Evolutionary conservation across 1,140 invertebrate genomes (phyloP), one percentile per base, ranked within the genome.

Genomic region (Hirudo medicinalis): DNA sequence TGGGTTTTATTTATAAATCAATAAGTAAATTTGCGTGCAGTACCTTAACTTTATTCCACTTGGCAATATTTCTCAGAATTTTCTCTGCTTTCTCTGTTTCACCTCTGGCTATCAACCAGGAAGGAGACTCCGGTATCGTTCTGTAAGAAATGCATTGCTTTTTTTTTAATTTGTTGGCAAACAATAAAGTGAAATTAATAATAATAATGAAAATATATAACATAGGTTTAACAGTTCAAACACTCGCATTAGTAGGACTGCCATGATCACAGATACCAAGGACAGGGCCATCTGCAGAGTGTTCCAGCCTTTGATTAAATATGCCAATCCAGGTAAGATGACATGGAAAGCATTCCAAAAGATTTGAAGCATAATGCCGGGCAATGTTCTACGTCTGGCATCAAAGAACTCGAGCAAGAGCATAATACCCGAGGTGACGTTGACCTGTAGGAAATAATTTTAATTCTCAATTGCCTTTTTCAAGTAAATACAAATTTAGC

Each of bases 401-500:
- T 70, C 69, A 19, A 70, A 70, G 20, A 70, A 27, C 22, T 70
- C 69, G 0, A 70, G 29, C 6, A 29, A 54, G 27, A 70, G 27
- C 43, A 43, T 53, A 40, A 54, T 8, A 25, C 69, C 69, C 6
- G 69, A 70, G 2, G 22, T 53, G 27, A 29, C 3, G 69, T 54
- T 55, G 11, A 22, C 49, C 69, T 70, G 43, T 4, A 32, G 27
- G 17, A 63, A 60, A 27, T 27, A n/a, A 15, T 60, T 27, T 22
- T n/a, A n/a, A 60, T 6, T 27, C 4, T 27, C n/a, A 60, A 15
- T 60, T 22, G 4, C 29, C 3, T 63, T n/a, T 11, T 32, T 63
- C 19, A 5, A 63, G 1, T 32, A 63, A 63, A 63, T 13, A 25
- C 8, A 63, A 49, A 13, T 49, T 49, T 49, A 15, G 13, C 9